phyloP scores from a whole-genome alignment of 2,888 invertebrate genomes.

The Ctenicera cuprea region DNA sequence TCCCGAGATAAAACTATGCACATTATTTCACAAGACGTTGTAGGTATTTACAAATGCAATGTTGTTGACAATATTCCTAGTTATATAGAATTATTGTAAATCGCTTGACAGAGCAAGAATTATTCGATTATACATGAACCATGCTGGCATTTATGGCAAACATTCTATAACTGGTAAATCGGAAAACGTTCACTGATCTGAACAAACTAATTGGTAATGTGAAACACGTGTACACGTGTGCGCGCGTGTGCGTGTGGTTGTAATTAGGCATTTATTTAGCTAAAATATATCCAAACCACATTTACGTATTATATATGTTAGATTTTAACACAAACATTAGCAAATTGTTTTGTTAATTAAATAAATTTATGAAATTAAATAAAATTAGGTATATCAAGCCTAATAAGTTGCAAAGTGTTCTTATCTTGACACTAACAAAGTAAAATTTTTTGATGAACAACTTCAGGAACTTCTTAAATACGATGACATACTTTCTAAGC shows the following conservation, averaged over 20 bases:
- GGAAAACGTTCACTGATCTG: conserved; percentile 33
- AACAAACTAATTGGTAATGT: conserved; percentile 31
- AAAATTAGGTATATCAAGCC: too few relatives aligned
- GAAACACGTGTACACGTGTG: conserved; percentile 16
- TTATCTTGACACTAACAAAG: conserved; percentile 6
- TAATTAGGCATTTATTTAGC: not conserved
- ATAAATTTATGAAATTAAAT: too few relatives aligned
- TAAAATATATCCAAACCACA: not conserved
- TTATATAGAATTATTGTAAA: not conserved
- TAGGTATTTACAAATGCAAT: too few relatives aligned
- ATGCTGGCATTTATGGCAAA: conserved; percentile 10
- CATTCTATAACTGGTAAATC: conserved; percentile 25
- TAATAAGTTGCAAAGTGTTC: not conserved
- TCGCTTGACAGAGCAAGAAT: not conserved
- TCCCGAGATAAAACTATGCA: too few relatives aligned
- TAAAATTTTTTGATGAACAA: conserved; percentile 20
- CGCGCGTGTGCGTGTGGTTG: not conserved
- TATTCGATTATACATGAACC: conserved; percentile 6
- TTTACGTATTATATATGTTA: too few relatives aligned
- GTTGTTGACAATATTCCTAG: too few relatives aligned
- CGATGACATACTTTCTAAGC: conserved; percentile 18
- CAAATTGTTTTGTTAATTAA: too few relatives aligned
- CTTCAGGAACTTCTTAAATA: conserved; percentile 21
- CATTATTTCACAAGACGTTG: too few relatives aligned
- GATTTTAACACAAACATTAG: too few relatives aligned